Conservation (phyloP, 1,140 invertebrate genomes). For the Caenorhabditis latens region DNA sequence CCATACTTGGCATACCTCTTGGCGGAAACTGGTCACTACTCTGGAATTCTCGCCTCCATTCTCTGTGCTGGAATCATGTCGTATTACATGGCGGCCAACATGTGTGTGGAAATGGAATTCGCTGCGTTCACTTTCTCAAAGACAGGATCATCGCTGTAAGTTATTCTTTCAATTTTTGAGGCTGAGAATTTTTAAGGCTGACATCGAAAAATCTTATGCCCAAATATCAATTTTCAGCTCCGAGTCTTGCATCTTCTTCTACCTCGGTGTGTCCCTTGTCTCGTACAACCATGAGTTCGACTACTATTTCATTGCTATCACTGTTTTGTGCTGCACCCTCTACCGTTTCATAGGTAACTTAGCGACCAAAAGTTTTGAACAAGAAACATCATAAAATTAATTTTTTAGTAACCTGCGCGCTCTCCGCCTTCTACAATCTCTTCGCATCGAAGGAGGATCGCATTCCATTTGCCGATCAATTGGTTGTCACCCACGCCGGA, state of each 20-base stretch:
- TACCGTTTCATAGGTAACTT: slow-evolving; percentile 82
- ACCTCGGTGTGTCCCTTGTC: slow-evolving; percentile 88
- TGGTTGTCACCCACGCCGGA: slow-evolving; percentile 98
- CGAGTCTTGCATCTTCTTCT: slow-evolving; percentile 99
- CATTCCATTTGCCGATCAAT: slow-evolving; percentile 92
- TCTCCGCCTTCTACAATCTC: slow-evolving; percentile 31
- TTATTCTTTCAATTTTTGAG: neutral
- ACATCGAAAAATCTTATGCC: no score
- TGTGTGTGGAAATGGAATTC: slow-evolving; percentile 95
- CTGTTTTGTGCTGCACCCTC: slow-evolving; percentile 59
- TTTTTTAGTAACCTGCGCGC: slow-evolving; percentile 52
- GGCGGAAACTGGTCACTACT: slow-evolving; percentile 62
- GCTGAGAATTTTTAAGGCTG: no score
- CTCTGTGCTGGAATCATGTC: slow-evolving; percentile 96
- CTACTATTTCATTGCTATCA: slow-evolving; percentile 58
- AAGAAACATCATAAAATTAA: neutral
- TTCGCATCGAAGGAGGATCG: slow-evolving; percentile 78
- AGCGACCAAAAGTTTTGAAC: neutral
- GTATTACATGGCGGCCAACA: slow-evolving; percentile 96
- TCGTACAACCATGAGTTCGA: slow-evolving; percentile 55
- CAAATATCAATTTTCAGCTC: slow-evolving; percentile 83
- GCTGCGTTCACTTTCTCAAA: slow-evolving; percentile 95
- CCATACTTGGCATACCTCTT: slow-evolving; percentile 53
- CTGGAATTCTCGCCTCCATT: slow-evolving; percentile 65
- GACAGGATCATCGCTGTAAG: slow-evolving; percentile 46